Evolutionary conservation across 2,888 invertebrate species (phyloP).

Genomic region (Petrophora chlorosata): DNA sequence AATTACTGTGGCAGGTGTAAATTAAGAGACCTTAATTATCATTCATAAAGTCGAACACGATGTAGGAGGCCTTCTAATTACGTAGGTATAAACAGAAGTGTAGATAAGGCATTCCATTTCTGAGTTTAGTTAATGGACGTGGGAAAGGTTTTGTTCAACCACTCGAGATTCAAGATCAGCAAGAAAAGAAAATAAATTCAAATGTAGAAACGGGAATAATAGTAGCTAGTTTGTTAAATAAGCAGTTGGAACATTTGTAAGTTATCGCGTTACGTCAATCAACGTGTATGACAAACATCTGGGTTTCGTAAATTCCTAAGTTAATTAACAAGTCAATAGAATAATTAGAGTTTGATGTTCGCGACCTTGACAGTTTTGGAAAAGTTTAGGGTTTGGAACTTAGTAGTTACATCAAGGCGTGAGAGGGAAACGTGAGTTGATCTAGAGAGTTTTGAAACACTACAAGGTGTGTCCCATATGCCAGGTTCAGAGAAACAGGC

Average conservation of each 20-base stretch:
- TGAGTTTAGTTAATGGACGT: slow-evolving; percentile 28
- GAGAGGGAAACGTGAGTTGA: too few relatives aligned
- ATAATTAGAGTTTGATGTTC: too few relatives aligned
- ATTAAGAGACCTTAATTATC: slow-evolving; percentile 44
- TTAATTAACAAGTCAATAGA: slow-evolving; percentile 6
- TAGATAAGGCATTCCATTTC: slow-evolving; percentile 44
- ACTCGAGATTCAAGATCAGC: slow-evolving; percentile 8
- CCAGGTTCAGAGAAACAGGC: too few relatives aligned
- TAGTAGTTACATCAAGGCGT: too few relatives aligned
- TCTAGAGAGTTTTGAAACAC: too few relatives aligned
- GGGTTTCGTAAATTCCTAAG: slow-evolving; percentile 14
- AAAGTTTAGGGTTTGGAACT: slow-evolving; percentile 10
- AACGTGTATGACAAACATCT: slow-evolving; percentile 4
- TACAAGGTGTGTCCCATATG: too few relatives aligned
- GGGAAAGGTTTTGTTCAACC: slow-evolving; percentile 30
- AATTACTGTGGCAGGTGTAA: slow-evolving; percentile 41
- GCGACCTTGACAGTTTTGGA: too few relatives aligned
- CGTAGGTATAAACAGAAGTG: slow-evolving; percentile 46
- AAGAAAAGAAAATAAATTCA: slow-evolving; percentile 9
- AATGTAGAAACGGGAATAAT: slow-evolving; percentile 1
- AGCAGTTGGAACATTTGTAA: neutral
- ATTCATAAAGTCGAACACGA: slow-evolving; percentile 35
- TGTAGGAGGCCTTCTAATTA: slow-evolving; percentile 43
- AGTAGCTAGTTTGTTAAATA: slow-evolving; percentile 4
- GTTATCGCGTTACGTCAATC: slow-evolving; percentile 6